Conservation (phyloP, 2,888 invertebrate species). For the Colostygia pectinataria region DNA sequence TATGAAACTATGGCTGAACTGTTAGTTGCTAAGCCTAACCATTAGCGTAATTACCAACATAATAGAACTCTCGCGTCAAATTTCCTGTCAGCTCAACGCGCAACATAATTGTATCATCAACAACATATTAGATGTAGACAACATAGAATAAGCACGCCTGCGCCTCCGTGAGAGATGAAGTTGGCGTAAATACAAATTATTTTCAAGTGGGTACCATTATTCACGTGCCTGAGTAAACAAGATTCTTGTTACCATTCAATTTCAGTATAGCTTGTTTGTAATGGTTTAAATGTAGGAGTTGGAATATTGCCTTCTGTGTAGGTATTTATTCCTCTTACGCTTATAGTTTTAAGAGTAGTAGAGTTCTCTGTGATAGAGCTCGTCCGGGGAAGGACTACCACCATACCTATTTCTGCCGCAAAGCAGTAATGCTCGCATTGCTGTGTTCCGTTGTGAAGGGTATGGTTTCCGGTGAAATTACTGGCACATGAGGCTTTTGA, state of each 20-base stretch:
- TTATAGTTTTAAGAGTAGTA: no score
- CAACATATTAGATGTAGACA: not conserved
- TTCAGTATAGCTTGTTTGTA: constrained; percentile 13
- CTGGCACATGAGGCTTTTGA: no score
- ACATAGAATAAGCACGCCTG: not conserved
- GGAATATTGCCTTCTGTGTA: not conserved
- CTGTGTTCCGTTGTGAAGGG: no score
- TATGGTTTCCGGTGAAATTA: no score
- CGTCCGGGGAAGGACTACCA: no score
- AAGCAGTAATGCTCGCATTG: no score
- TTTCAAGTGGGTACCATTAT: constrained; percentile 15
- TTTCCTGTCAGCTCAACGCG: not conserved
- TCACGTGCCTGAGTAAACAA: constrained; percentile 14
- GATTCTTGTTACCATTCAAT: constrained; percentile 16
- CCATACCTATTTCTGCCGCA: no score
- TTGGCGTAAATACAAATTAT: constrained; percentile 12
- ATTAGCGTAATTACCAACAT: not conserved
- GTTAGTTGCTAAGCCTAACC: no score
- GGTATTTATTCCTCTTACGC: no score
- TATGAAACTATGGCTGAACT: not conserved
- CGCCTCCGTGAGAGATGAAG: constrained; percentile 6
- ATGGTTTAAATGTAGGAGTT: constrained; percentile 2
- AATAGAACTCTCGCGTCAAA: not conserved
- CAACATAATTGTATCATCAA: not conserved
- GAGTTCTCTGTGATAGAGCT: no score